phyloP scores from a whole-genome alignment of 2,888 invertebrate genomes.

The Gasteruption jaculator region DNA sequence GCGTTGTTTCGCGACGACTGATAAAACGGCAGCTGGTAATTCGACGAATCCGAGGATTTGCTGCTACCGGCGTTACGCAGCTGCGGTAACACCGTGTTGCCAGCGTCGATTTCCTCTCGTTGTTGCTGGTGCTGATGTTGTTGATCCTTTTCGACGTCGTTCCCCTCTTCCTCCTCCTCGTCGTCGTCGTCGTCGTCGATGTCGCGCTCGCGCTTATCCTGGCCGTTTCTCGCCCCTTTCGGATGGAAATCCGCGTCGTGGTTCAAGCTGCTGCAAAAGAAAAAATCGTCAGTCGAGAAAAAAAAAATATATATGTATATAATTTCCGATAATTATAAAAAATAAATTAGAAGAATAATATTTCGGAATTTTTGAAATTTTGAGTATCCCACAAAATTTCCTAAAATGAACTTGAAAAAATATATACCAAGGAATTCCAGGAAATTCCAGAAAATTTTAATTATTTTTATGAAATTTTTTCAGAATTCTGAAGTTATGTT shows the following conservation, averaged over 20 bases:
- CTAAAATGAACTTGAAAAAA: no score
- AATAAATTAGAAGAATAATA: no score
- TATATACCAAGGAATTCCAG: neutral
- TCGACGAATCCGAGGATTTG: constrained; percentile 28
- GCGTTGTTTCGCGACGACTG: no score
- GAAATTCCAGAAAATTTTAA: neutral
- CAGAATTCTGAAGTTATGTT: constrained; percentile 11
- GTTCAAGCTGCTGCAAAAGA: constrained; percentile 26
- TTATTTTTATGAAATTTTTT: no score
- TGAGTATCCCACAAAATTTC: no score
- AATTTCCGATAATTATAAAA: no score
- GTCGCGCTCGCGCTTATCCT: no score
- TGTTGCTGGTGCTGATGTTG: constrained; percentile 34
- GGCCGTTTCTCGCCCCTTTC: no score
- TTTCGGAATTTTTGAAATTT: no score
- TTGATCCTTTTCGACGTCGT: constrained; percentile 35
- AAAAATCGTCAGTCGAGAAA: constrained; percentile 2
- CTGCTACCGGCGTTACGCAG: constrained; percentile 37
- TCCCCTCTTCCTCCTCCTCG: no score
- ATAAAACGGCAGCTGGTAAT: constrained; percentile 34
- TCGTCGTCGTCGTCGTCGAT: no score
- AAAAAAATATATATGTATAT: no score
- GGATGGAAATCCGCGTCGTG: constrained; percentile 34
- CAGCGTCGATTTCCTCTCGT: constrained; percentile 29
- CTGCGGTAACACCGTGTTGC: constrained; percentile 39